These are phyloP conservation scores for Aleadryas rufinucha DNA, from an alignment of 2,113 vertebrate genomes.

Conservation along the genomic window DNA sequence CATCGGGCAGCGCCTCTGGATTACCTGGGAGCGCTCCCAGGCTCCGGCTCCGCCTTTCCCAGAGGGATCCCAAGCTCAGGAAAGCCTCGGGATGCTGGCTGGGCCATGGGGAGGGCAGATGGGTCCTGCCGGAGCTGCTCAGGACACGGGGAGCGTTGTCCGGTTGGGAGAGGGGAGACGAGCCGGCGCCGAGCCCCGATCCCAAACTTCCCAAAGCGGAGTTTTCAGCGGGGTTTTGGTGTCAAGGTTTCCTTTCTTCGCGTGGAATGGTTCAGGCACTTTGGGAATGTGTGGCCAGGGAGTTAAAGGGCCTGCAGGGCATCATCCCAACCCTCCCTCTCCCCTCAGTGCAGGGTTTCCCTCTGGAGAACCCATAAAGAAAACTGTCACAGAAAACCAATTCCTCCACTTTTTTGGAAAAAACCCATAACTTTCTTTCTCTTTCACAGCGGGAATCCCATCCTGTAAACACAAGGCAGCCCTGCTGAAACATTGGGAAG, in stretches of 20 bases:
- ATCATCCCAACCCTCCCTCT: background rate
- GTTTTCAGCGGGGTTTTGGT: background rate
- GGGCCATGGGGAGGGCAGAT: background rate
- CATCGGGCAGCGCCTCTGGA: background rate
- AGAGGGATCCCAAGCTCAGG: background rate
- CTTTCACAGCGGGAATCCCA: background rate
- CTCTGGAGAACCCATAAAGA: background rate
- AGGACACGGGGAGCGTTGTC: background rate
- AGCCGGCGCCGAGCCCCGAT: background rate
- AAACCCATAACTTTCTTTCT: background rate
- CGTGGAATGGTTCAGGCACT: background rate
- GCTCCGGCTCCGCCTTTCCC: background rate
- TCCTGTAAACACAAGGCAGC: conserved; percentile 25
- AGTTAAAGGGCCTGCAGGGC: background rate
- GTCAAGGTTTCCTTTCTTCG: background rate
- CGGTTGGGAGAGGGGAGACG: background rate
- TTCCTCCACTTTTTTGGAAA: conserved; percentile 18
- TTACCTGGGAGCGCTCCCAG: background rate
- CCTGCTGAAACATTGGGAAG: background rate
- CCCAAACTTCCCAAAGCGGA: background rate
- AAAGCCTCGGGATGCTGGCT: background rate
- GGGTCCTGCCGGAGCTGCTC: background rate
- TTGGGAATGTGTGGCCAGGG: background rate
- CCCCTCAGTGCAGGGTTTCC: background rate
- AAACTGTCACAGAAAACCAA: conserved; percentile 29